These are phyloP conservation scores for Myopa testacea DNA, from an alignment of 2,888 invertebrate genomes.

Conservation along the genomic window DNA sequence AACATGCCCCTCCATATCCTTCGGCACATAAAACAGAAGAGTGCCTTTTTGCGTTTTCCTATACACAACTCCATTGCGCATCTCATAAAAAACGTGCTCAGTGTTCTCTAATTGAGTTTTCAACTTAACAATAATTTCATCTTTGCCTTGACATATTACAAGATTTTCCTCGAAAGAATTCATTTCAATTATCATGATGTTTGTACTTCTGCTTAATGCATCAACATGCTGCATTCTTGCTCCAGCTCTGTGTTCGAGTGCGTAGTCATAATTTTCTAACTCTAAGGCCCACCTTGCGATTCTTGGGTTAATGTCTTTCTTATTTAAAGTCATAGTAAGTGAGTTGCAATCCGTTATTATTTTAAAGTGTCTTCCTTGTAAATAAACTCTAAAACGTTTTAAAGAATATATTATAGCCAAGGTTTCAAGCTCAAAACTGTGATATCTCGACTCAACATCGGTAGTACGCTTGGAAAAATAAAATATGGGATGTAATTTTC, in stretches of 20 bases:
- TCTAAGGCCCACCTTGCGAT: constrained; percentile 38
- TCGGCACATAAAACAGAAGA: constrained; percentile 8
- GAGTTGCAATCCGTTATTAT: constrained; percentile 10
- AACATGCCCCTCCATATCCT: constrained; percentile 9
- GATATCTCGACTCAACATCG: neutral
- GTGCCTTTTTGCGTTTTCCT: neutral
- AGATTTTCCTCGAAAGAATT: constrained; percentile 28
- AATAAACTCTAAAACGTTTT: constrained; percentile 34
- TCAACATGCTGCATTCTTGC: constrained; percentile 33
- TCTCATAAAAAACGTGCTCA: neutral
- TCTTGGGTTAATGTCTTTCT: constrained; percentile 14
- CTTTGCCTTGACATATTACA: constrained; percentile 28
- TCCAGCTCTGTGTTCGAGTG: constrained; percentile 28
- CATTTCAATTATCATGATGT: constrained; percentile 13
- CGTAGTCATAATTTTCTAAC: constrained; percentile 30
- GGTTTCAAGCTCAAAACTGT: constrained; percentile 16
- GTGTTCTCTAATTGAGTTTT: constrained; percentile 28
- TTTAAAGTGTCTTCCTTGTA: neutral
- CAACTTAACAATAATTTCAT: constrained; percentile 28
- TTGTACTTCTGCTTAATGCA: constrained; percentile 8
- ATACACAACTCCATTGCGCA: neutral
- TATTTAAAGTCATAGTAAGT: constrained; percentile 25
- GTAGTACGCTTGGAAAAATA: constrained; percentile 54
- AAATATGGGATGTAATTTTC: constrained; percentile 55
- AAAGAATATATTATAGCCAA: constrained; percentile 25